Evolutionary conservation across 2,888 invertebrate species (phyloP).

Genomic region (Sylvicola cinctus): DNA sequence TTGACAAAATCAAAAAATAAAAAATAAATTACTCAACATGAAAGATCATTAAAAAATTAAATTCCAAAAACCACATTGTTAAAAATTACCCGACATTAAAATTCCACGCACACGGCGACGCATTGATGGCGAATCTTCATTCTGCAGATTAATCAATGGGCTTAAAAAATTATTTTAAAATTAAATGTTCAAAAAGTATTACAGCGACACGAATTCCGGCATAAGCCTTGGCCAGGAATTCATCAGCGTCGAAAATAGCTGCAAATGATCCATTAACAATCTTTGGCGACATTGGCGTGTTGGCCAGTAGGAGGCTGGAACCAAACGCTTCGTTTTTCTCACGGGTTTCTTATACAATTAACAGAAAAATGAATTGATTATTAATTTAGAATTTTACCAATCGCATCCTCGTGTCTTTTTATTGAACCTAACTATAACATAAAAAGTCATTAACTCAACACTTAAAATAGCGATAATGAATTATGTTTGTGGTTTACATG

Average conservation of each 20-base stretch:
- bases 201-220: conserved; percentile 24
- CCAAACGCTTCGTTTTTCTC: conserved; percentile 76
- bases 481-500: too few relatives aligned
- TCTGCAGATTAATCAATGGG: conserved; percentile 11
- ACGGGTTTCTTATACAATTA: conserved; percentile 40
- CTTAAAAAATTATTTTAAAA: conserved; percentile 2
- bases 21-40: too few relatives aligned
- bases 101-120: conserved; percentile 70
- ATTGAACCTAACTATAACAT: too few relatives aligned
- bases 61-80: too few relatives aligned
- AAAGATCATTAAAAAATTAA: too few relatives aligned
- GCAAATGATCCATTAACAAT: conserved; percentile 88
- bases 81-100: conserved; percentile 48
- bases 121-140: conserved; percentile 42
- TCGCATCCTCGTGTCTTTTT: too few relatives aligned
- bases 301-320: conserved; percentile 77
- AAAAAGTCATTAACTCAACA: too few relatives aligned
- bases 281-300: conserved; percentile 92
- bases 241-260: conserved; percentile 56
- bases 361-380: background rate
- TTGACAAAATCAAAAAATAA: too few relatives aligned
- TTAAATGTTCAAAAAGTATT: conserved; percentile 6
- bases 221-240: conserved; percentile 25
- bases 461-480: too few relatives aligned
- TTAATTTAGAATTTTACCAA: too few relatives aligned